Evolutionary conservation across 2,113 vertebrate genomes (phyloP), one percentile per base, ranked within the genome.

Genomic region (Perca fluviatilis): DNA sequence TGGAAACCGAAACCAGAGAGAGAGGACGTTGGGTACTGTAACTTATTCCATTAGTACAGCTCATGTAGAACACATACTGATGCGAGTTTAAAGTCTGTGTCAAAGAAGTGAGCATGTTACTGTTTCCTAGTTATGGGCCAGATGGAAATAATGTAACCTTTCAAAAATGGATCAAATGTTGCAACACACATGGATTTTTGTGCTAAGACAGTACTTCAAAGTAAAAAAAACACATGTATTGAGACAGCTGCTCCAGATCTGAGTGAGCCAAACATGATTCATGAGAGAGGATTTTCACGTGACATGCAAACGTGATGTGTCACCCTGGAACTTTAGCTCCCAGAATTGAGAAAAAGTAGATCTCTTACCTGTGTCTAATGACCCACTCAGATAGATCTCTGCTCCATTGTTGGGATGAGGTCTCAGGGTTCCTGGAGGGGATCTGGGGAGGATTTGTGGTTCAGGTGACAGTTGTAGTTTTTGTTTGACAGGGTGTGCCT

Each of bases 401-500:
- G 4, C 6, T 27, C 46, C 47, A 77, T 88, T 91, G 81, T 90
- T 84, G 0, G 4, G 43, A 30, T 27, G 33, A 23, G 67, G 57
- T 74, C 79, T 72, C 63, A 18, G 60, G 46, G 67, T 72, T 88
- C 60, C 82, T 87, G 70, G 60, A 83, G 67, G 74, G 71, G 47
- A 80, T 84, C 12, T 61, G 25, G 60, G 51, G 61, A 65, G 64
- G 72, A 21, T 51, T 47, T 5, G 6, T 25, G 86, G 88, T 84
- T 91, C 69, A 85, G 81, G 67, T 90, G 80, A 90, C 77, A 67
- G 23, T 30, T 53, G 43, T 49, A 7, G 69, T 74, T 84, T 86
- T 92, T 89, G 87, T 92, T 61, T 77, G 53, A 30, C 79, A 87
- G 85, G 87, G 87, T 71, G 89, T 91, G 77, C 36, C 90, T 64